These are phyloP conservation scores for Acanthosoma haemorrhoidale DNA, from an alignment of 2,888 invertebrate species.

Conservation along the genomic window DNA sequence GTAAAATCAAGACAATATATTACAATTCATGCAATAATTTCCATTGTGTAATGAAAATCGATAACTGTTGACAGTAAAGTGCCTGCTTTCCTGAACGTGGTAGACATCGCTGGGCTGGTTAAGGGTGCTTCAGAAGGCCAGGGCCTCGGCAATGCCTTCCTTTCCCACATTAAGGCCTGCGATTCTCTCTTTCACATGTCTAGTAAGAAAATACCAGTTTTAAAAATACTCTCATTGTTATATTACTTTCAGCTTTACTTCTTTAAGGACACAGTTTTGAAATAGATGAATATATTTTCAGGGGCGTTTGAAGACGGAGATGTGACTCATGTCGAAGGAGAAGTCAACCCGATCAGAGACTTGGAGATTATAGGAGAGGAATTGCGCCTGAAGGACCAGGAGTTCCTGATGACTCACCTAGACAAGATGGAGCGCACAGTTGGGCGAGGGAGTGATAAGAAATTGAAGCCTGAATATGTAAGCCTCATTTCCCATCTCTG, in stretches of 20 bases:
- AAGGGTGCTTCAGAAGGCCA: slow-evolving; percentile 97
- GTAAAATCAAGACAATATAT: too few species aligned
- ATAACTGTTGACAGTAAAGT: slow-evolving; percentile 77
- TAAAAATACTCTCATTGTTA: not conserved
- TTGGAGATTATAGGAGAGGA: slow-evolving; percentile 95
- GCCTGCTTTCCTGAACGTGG: slow-evolving; percentile 93
- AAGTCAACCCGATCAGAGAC: slow-evolving; percentile 94
- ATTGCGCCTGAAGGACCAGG: slow-evolving; percentile 88
- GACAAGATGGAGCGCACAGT: slow-evolving; percentile 83
- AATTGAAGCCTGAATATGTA: slow-evolving; percentile 91
- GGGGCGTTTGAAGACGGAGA: slow-evolving; percentile 97
- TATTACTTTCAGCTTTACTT: not conserved
- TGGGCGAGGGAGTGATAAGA: slow-evolving; percentile 84
- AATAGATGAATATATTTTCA: slow-evolving; percentile 45
- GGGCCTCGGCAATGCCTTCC: slow-evolving; percentile 96
- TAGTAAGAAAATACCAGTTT: slow-evolving; percentile 62
- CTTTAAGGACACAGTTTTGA: not conserved
- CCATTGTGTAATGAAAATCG: too few species aligned
- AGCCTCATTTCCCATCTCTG: slow-evolving; percentile 43
- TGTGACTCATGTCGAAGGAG: slow-evolving; percentile 97
- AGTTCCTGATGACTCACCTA: slow-evolving; percentile 71
- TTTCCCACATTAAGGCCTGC: slow-evolving; percentile 97
- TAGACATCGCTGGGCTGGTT: slow-evolving; percentile 97
- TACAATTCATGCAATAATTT: too few species aligned
- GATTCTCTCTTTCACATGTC: slow-evolving; percentile 97